phyloP scores from a whole-genome alignment of 1,140 invertebrate species.

The Phymorhynchus buccinoides region DNA sequence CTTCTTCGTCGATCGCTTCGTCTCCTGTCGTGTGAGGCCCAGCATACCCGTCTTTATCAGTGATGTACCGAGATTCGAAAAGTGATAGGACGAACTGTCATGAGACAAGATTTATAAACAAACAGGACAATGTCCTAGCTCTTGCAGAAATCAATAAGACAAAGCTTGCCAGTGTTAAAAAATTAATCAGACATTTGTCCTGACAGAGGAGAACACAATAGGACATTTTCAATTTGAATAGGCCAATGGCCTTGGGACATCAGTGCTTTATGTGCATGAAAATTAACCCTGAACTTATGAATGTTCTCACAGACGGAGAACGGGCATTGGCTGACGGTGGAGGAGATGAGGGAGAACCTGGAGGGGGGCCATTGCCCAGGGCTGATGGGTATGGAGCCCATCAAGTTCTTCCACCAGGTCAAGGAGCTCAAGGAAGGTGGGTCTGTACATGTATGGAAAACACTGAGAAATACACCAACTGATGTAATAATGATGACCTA shows the following conservation, averaged over 20 bases:
- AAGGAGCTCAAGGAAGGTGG: slow-evolving; percentile 45
- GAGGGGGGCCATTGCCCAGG: slow-evolving; percentile 39
- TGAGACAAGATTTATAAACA: no score
- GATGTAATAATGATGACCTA: no score
- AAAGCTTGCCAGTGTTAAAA: background rate
- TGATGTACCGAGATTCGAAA: no score
- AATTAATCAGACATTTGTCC: background rate
- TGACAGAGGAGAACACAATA: background rate
- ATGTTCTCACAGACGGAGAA: slow-evolving; percentile 28
- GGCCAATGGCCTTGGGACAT: background rate
- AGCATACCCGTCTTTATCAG: no score
- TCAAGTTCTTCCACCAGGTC: slow-evolving; percentile 53
- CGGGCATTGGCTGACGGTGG: slow-evolving; percentile 54
- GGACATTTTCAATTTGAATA: background rate
- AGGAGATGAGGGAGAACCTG: slow-evolving; percentile 57
- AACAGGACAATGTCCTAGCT: background rate
- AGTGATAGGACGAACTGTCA: no score
- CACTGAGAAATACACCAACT: background rate
- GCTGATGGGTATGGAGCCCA: slow-evolving; percentile 58
- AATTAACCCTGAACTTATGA: background rate
- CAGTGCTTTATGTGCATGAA: background rate
- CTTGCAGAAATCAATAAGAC: background rate
- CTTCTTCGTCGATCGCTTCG: no score
- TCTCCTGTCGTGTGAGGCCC: no score
- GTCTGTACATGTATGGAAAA: background rate